Evolutionary conservation across 64 coral and sea anemone species (phyloP).

Genomic region (Hydrozoanthus tunicans): DNA sequence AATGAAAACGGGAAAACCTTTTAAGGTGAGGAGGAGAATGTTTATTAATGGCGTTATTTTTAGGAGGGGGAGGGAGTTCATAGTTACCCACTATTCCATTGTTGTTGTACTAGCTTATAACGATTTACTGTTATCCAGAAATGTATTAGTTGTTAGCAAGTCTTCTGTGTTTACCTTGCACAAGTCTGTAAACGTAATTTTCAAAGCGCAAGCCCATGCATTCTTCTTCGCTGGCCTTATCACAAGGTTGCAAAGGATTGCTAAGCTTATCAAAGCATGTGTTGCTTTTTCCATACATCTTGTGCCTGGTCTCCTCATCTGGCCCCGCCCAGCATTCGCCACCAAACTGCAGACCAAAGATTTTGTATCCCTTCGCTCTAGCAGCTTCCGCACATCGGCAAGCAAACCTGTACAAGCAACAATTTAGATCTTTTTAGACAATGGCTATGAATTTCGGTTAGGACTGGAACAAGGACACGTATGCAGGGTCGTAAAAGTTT

Average conservation of each 20-base stretch:
- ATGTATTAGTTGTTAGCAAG: neutral
- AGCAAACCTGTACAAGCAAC: neutral
- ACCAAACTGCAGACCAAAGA: constrained; percentile 15
- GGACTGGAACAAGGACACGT: no score
- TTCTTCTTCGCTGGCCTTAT: neutral
- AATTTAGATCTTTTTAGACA: no score
- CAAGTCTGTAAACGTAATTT: constrained; percentile 13
- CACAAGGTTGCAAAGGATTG: neutral
- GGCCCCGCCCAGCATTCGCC: constrained; percentile 30
- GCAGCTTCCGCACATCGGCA: constrained; percentile 25
- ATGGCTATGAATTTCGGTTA: no score
- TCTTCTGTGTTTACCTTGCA: neutral
- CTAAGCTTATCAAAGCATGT: constrained; percentile 2
- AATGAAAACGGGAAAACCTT: no score
- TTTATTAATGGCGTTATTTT: no score
- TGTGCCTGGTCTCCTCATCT: constrained; percentile 8
- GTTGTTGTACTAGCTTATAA: no score
- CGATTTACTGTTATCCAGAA: no score
- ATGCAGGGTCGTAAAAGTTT: no score
- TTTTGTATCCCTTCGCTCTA: constrained; percentile 12
- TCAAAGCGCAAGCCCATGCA: neutral
- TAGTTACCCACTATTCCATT: no score
- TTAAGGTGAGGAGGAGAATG: no score
- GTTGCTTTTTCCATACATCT: neutral
- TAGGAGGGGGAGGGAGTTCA: no score